Percentiles rank a stretch among this genome's conserved stretches.
Evolutionary conservation across 2,797 vertebrate species (phyloP).

Genomic region (Amblyopsis hoosieri): DNA sequence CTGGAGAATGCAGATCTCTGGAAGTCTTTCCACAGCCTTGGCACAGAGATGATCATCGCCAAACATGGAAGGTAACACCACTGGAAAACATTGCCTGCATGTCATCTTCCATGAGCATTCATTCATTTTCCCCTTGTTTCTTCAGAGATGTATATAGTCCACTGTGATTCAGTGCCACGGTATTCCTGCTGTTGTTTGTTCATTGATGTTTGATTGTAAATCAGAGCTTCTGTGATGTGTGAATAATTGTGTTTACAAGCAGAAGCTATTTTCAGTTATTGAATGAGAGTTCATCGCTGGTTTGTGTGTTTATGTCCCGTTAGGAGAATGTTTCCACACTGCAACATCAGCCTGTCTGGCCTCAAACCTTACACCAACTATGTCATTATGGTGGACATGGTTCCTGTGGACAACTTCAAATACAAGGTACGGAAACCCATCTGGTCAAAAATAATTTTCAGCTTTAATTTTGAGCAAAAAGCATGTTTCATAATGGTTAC

Average conservation of each 20-base stretch:
- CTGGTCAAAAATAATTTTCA: neutral
- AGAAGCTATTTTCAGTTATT: neutral
- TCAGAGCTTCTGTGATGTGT: no score
- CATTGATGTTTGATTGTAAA: no score
- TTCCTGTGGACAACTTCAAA: constrained; percentile 82
- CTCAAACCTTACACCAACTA: constrained; percentile 83
- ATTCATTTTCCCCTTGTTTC: no score
- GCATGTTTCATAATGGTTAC: constrained; percentile 10
- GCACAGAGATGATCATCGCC: constrained; percentile 86
- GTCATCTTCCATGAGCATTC: no score
- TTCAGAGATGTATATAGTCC: no score
- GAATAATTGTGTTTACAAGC: no score
- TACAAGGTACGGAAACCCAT: constrained; percentile 79
- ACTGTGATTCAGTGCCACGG: no score
- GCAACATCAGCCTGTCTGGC: constrained; percentile 81
- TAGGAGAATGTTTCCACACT: constrained; percentile 89
- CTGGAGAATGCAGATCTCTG: constrained; percentile 81
- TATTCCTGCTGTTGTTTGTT: no score
- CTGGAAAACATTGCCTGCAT: neutral
- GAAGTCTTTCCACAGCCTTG: constrained; percentile 79
- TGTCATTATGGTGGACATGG: constrained; percentile 83
- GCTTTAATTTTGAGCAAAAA: constrained; percentile 5
- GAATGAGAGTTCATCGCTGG: neutral
- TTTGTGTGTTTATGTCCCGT: constrained; percentile 10
- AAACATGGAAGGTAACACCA: constrained; percentile 79